Percentiles rank a stretch among this genome's conserved stretches.
Conservation (phyloP, 92 coral and sea anemone species). For the Umimayanthus kanabou region DNA sequence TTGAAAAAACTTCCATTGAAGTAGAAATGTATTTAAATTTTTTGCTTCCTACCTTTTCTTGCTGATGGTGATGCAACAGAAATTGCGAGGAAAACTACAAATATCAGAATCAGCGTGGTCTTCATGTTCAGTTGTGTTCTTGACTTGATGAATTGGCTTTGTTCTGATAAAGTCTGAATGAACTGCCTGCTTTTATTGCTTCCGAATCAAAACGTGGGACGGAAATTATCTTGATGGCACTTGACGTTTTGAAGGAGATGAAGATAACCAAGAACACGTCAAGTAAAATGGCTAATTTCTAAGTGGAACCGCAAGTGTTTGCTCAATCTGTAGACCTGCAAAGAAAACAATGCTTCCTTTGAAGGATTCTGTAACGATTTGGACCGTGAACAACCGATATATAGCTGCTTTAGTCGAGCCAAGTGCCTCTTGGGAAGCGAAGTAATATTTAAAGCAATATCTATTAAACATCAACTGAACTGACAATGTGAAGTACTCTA, state of each 20-base stretch:
- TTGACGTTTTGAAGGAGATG: background rate
- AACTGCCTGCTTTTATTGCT: slow-evolving; percentile 1
- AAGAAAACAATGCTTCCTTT: background rate
- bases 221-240: background rate
- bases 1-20: background rate
- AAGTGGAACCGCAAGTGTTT: slow-evolving; percentile 4
- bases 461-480: too few relatives aligned
- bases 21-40: background rate
- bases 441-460: too few relatives aligned
- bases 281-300: slow-evolving; percentile 1
- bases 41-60: background rate
- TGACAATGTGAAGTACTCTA: too few relatives aligned
- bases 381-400: background rate
- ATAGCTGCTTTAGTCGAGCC: background rate
- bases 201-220: slow-evolving; percentile 7
- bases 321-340: background rate
- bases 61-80: background rate
- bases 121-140: background rate
- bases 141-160: background rate
- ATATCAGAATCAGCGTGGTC: background rate
- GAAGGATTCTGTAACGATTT: background rate
- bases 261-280: background rate
- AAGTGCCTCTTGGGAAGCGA: background rate
- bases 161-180: background rate
- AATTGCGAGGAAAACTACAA: background rate